Conservation (phyloP, 2,113 vertebrate genomes). For the Pedetes capensis region DNA sequence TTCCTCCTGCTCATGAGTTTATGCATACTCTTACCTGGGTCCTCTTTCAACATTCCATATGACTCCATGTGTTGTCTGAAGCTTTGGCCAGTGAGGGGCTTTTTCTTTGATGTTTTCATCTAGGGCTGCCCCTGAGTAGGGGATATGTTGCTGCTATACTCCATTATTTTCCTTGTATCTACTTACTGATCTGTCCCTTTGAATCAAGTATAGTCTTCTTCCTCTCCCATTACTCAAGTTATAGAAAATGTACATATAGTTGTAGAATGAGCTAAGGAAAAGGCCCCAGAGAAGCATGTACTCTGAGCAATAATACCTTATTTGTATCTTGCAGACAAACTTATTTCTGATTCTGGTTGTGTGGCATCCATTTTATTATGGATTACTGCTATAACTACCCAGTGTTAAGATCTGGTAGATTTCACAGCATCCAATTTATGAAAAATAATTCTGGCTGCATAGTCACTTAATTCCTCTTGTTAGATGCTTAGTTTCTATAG, state of each 20-base stretch:
- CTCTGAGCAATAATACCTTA: not conserved
- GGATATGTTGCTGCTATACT: rapidly evolving
- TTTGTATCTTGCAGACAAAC: not conserved
- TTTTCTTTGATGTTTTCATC: not conserved
- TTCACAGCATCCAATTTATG: not conserved
- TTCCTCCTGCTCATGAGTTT: not conserved
- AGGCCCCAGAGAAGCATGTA: not conserved
- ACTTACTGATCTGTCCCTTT: not conserved
- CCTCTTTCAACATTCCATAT: not conserved
- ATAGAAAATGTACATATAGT: not conserved
- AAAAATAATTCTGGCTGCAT: not conserved
- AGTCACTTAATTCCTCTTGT: not conserved
- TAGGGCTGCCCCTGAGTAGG: not conserved
- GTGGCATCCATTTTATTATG: not conserved
- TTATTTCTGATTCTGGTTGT: not conserved
- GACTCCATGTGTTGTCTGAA: not conserved
- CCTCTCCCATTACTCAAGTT: not conserved
- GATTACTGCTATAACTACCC: not conserved
- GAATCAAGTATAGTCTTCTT: not conserved
- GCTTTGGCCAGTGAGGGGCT: not conserved
- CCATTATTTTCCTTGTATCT: not conserved
- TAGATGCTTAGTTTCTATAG: not conserved
- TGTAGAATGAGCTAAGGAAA: not conserved
- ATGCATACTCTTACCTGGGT: not conserved
- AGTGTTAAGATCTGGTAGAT: not conserved